phyloP scores from a whole-genome alignment of 2,888 invertebrate species.

The Hecatera dysodea region DNA sequence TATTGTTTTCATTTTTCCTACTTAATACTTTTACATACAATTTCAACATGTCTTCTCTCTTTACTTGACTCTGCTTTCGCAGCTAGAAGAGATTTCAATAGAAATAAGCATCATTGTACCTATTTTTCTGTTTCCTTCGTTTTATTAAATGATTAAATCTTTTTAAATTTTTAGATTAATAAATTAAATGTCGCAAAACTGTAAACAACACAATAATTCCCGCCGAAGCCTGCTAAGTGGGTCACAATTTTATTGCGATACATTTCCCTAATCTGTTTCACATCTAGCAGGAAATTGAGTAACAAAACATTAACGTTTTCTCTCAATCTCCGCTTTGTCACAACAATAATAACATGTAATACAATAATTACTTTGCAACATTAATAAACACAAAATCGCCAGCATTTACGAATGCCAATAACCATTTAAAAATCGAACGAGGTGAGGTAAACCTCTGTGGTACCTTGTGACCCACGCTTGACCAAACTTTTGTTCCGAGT shows the following conservation, averaged over 20 bases:
- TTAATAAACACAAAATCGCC: slow-evolving; percentile 22
- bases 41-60: too few relatives aligned
- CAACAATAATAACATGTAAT: slow-evolving; percentile 13
- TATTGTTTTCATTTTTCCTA: too few relatives aligned
- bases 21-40: too few relatives aligned
- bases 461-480: slow-evolving; percentile 61
- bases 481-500: slow-evolving; percentile 53
- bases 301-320: slow-evolving; percentile 25
- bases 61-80: too few relatives aligned
- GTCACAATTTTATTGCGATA: slow-evolving; percentile 2
- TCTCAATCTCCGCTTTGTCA: slow-evolving; percentile 11
- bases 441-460: slow-evolving; percentile 56
- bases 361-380: slow-evolving; percentile 38
- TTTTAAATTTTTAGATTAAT: too few relatives aligned
- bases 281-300: slow-evolving; percentile 20
- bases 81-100: too few relatives aligned
- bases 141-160: too few relatives aligned
- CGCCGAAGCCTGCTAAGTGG: background rate
- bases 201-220: background rate
- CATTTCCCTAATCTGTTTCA: slow-evolving; percentile 20
- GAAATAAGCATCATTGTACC: too few relatives aligned
- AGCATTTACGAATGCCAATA: slow-evolving; percentile 24
- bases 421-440: slow-evolving; percentile 44
- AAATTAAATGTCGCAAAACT: slow-evolving; percentile 20
- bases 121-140: too few relatives aligned